phyloP scores from a whole-genome alignment of 2,113 vertebrate species.

The Taurulus bubalis region DNA sequence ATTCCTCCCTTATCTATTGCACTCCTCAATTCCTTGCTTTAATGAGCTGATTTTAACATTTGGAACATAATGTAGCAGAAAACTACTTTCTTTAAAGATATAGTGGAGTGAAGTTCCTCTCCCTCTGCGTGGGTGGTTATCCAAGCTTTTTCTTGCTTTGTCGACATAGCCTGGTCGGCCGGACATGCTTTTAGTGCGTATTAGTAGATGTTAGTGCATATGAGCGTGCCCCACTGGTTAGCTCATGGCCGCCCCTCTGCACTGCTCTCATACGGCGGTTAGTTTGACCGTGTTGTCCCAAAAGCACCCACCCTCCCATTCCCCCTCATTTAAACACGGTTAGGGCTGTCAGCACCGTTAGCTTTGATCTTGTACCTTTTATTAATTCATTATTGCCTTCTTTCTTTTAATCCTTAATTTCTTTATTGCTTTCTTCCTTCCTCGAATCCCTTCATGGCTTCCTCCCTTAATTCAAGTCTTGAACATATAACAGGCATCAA shows the following conservation, averaged over 20 bases:
- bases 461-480: neutral
- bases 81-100: too few species aligned
- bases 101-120: neutral
- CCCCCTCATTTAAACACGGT: too few species aligned
- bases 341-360: too few species aligned
- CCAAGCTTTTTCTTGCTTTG: neutral
- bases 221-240: too few species aligned
- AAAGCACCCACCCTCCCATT: too few species aligned
- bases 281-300: too few species aligned
- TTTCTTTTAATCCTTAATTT: neutral
- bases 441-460: neutral
- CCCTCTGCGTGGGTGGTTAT: neutral
- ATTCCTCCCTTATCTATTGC: neutral
- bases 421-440: neutral
- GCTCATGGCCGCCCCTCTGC: neutral
- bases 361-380: too few species aligned
- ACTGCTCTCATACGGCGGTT: neutral
- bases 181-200: neutral
- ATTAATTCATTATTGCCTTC: neutral
- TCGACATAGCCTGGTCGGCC: neutral
- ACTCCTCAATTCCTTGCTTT: neutral
- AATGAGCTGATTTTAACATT: neutral
- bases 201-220: neutral
- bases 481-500: neutral
- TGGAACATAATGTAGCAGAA: neutral